phyloP scores from a whole-genome alignment of 1,140 invertebrate genomes.

The Araneus ventricosus region DNA sequence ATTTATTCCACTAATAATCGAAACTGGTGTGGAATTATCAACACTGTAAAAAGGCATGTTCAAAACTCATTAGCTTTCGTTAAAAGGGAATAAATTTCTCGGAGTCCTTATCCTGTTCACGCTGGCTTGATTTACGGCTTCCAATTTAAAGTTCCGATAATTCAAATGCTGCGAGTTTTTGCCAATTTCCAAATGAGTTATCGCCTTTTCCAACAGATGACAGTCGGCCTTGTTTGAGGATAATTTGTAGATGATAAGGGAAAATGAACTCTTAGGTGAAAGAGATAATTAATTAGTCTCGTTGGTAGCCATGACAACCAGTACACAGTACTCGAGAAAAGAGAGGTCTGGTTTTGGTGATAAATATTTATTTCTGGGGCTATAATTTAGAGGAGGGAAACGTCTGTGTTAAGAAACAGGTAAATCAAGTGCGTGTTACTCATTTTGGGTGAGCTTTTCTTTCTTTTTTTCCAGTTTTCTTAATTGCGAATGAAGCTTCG shows the following conservation, averaged over 20 bases:
- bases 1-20: slow-evolving; percentile 13
- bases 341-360: background rate
- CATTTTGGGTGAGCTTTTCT: background rate
- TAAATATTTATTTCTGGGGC: background rate
- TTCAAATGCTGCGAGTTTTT: background rate
- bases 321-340: background rate
- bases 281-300: slow-evolving; percentile 9
- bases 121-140: background rate
- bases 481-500: background rate
- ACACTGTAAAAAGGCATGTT: background rate
- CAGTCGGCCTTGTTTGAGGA: slow-evolving; percentile 6
- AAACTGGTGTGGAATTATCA: background rate
- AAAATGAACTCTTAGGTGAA: slow-evolving; percentile 30
- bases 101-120: background rate
- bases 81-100: background rate
- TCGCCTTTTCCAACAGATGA: background rate
- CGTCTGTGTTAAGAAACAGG: background rate
- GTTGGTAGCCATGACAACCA: background rate
- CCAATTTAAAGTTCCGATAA: slow-evolving; percentile 30
- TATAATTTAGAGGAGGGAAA: background rate
- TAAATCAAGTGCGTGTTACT: background rate
- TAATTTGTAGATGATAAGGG: slow-evolving; percentile 31
- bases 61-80: slow-evolving; percentile 33
- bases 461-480: background rate
- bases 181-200: slow-evolving; percentile 26